Base-by-base conservation (phyloP, 2,113 vertebrate species). In the Carlito syrichta region DNA sequence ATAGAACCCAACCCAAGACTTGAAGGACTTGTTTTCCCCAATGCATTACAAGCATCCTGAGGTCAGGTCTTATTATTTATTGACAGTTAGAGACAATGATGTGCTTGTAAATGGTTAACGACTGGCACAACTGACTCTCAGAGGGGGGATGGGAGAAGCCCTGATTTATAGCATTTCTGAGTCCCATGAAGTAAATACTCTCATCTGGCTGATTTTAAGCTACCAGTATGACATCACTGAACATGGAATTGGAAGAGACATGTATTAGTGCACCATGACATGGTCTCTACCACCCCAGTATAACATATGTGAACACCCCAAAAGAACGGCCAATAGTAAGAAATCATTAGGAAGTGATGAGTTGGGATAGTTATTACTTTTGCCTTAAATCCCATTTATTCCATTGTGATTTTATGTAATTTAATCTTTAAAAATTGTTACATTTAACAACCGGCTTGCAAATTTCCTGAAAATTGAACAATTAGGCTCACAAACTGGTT, bases 351-450 rank as follows among this genome's bases (percentile, higher is more conserved):
- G 79, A 81, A 50, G 54, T 68, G 8, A 86, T 71, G 48, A 86
- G 38, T 40, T 50, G 30, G 40, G 50, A 43, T 87, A 43, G 54
- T 78, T 84, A 25, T 73, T 68, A 62, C 50, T 40, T 92, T 77
- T 66, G 32, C 60, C 68, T 95, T 91, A 88, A 95, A 81, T 73
- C 12, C 52, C 32, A 69, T 66, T 89, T 71, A 56, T 60, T 87
- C 60, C 2, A n/a, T 92, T 77, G 43, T 91, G 71, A 88, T 50
- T 81, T 78, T 52, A 81, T 8, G 40, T 71, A 86, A 89, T 30
- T 83, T 71, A 88, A 74, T 68, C 23, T 87, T 91, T 78, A 91
- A 92, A 60, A 79, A 73, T 60, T 86, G 54, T 74, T 85, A 56
- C 32, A 71, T 66, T 96, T 94, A 74, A 91, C 45, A 52, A 71